Percentiles rank a stretch among this genome's conserved stretches.
These are phyloP conservation scores for Xyrauchen texanus DNA, from an alignment of 2,113 vertebrate genomes.

Conservation along the genomic window DNA sequence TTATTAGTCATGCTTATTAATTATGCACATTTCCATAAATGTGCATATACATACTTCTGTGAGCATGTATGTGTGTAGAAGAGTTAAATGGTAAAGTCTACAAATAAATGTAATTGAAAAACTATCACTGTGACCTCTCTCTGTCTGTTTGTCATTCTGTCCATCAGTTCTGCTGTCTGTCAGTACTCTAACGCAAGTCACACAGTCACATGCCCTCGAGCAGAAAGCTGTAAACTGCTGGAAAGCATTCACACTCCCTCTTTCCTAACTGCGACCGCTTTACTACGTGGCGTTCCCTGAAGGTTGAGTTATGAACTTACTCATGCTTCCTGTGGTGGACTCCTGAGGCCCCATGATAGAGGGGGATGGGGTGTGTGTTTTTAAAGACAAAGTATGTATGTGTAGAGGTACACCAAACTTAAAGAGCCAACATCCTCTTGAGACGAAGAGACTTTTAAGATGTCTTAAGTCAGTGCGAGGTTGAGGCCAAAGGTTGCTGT, in stretches of 20 bases:
- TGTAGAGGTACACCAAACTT: not conserved
- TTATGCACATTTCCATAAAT: too few relatives aligned
- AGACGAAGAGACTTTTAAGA: conserved; percentile 1
- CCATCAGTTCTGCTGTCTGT: not conserved
- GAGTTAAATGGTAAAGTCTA: too few relatives aligned
- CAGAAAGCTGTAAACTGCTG: conserved; percentile 40
- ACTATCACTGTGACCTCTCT: not conserved
- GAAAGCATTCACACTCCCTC: conserved; percentile 47
- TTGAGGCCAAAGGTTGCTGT: too few relatives aligned
- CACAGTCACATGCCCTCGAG: not conserved
- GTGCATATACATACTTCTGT: too few relatives aligned
- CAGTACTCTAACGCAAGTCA: not conserved
- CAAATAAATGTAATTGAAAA: too few relatives aligned
- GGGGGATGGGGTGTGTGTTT: conserved; percentile 21
- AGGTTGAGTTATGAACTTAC: conserved; percentile 33
- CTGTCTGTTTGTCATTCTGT: conserved; percentile 1
- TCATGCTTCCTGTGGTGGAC: conserved; percentile 54
- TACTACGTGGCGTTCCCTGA: conserved; percentile 31
- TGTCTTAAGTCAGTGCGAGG: not conserved
- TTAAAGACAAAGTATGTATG: not conserved
- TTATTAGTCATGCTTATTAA: too few relatives aligned
- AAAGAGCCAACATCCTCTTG: not conserved
- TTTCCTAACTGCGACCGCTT: conserved; percentile 30
- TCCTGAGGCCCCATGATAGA: not conserved
- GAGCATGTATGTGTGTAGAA: too few relatives aligned